These are phyloP conservation scores for Phrixothrix hirtus DNA, from an alignment of 2,888 invertebrate genomes.

Conservation along the genomic window DNA sequence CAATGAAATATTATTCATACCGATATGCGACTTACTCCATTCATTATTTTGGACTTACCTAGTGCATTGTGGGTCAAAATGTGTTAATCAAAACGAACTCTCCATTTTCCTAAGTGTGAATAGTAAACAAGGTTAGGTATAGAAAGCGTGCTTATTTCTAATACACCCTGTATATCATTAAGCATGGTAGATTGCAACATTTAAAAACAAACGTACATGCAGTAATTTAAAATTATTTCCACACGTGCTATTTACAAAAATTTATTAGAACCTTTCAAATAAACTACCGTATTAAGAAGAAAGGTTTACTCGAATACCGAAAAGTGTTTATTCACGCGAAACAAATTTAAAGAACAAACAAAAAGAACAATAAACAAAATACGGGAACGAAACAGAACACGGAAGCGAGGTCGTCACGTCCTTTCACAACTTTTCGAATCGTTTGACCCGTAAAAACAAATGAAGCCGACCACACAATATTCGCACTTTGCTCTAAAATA, in stretches of 20 bases:
- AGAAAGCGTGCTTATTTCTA: no score
- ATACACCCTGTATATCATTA: no score
- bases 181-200: no score
- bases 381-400: conserved; percentile 12
- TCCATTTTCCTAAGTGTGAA: no score
- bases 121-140: no score
- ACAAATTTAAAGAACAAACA: conserved; percentile 11
- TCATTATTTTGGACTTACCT: no score
- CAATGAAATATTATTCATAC: no score
- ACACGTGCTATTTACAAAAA: not conserved
- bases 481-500: conserved; percentile 17
- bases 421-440: conserved; percentile 10
- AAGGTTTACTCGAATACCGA: not conserved
- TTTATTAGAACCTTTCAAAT: not conserved
- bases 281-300: not conserved
- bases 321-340: conserved; percentile 9
- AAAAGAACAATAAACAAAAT: conserved; percentile 13
- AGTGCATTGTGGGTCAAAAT: no score
- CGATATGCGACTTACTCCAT: no score
- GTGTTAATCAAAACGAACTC: no score
- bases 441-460: conserved; percentile 17
- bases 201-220: not conserved
- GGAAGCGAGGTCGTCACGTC: conserved; percentile 11
- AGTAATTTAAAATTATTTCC: not conserved
- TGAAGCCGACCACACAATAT: conserved; percentile 22